These are phyloP conservation scores for Staurois parvus DNA, from an alignment of 2,797 vertebrate species.

Conservation along the genomic window DNA sequence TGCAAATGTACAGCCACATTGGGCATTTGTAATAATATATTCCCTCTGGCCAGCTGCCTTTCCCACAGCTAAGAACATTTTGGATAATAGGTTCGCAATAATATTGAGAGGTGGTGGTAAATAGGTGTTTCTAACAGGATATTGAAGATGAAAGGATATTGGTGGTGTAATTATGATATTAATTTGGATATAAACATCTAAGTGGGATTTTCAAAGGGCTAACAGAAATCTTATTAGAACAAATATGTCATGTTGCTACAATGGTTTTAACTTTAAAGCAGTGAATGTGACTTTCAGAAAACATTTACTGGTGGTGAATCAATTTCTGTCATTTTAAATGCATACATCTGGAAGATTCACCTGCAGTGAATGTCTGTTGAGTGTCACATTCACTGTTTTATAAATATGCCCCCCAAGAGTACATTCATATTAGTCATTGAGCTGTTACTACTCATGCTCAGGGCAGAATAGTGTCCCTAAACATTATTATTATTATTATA, in stretches of 20 bases:
- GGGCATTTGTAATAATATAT: conserved; percentile 25
- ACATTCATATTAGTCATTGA: no score
- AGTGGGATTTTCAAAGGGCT: conserved; percentile 20
- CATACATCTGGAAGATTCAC: no score
- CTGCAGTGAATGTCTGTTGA: no score
- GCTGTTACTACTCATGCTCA: no score
- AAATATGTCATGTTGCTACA: not conserved
- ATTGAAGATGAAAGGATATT: conserved; percentile 34
- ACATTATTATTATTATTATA: no score
- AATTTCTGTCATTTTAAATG: no score
- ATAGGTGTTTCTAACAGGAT: conserved; percentile 4
- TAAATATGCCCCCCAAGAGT: no score
- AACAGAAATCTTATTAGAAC: not conserved
- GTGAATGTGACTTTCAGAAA: no score
- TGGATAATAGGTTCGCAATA: conserved; percentile 43
- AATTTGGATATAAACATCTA: not conserved
- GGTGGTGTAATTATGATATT: conserved; percentile 5
- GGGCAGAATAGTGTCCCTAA: no score
- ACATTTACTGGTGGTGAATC: no score
- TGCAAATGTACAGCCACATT: not conserved
- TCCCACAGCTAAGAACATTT: rapidly evolving
- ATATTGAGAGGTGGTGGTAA: conserved; percentile 5
- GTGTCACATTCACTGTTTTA: no score
- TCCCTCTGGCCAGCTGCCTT: conserved; percentile 19
- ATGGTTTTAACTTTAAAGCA: no score